These are phyloP conservation scores for Drosophila multiciliata DNA, from an alignment of 2,888 invertebrate genomes.

Conservation along the genomic window DNA sequence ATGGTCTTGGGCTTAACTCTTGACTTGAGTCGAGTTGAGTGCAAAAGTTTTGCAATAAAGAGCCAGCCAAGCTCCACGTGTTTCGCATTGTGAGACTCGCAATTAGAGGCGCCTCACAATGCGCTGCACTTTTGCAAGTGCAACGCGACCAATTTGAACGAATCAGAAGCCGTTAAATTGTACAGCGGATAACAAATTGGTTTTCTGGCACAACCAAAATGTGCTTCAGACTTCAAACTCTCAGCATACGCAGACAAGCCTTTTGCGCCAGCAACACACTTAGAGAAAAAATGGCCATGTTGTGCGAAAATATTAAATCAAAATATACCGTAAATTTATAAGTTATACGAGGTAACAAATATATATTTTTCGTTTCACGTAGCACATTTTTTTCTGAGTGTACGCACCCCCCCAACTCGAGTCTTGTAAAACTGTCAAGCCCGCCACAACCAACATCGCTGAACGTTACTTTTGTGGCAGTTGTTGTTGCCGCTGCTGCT, in stretches of 20 bases:
- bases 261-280: not conserved
- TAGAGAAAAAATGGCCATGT: not conserved
- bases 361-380: not conserved
- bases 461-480: conserved; percentile 22
- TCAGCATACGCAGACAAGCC: conserved; percentile 24
- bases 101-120: conserved; percentile 56
- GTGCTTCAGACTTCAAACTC: conserved; percentile 54
- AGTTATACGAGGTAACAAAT: not conserved
- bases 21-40: conserved; percentile 39
- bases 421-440: conserved; percentile 61
- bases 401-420: not conserved
- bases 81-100: conserved; percentile 54
- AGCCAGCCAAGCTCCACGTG: conserved; percentile 62
- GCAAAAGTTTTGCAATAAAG: conserved; percentile 71
- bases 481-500: conserved; percentile 34
- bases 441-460: conserved; percentile 56
- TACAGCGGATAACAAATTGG: conserved; percentile 74
- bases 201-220: conserved; percentile 62
- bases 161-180: conserved; percentile 80
- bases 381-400: not conserved
- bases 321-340: not conserved
- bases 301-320: not conserved
- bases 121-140: conserved; percentile 39
- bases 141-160: conserved; percentile 60
- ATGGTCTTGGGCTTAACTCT: conserved; percentile 56